A percentile compares a stretch with the other conserved stretches of the same genome.
Conservation (phyloP, 2,888 invertebrate genomes). For the Limnephilus auricula region DNA sequence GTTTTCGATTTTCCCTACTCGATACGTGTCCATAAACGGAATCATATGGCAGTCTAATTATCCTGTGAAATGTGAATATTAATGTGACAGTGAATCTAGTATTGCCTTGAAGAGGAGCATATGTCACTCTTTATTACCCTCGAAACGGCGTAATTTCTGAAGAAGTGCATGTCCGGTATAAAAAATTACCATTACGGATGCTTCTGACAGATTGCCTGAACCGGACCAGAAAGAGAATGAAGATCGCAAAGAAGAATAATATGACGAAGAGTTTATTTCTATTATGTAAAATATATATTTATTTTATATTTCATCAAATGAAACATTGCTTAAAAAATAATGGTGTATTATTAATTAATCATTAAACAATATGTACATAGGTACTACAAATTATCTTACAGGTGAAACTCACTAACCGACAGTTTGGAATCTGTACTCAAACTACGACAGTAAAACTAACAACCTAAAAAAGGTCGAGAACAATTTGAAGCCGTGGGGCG, state of each 20-base stretch:
- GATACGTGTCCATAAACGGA: no score
- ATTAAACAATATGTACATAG: not conserved
- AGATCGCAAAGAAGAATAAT: not conserved
- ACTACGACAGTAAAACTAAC: not conserved
- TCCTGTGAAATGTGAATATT: no score
- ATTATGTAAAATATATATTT: not conserved
- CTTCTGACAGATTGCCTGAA: not conserved
- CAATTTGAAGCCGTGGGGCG: no score
- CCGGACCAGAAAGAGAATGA: not conserved
- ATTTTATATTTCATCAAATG: not conserved
- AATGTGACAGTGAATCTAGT: no score
- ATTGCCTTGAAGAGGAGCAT: no score
- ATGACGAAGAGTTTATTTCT: not conserved
- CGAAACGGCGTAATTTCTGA: not conserved
- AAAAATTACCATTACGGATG: not conserved
- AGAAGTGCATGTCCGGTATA: not conserved
- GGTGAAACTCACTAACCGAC: conserved; percentile 6
- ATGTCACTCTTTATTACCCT: not conserved
- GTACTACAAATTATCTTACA: not conserved
- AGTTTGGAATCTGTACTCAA: not conserved
- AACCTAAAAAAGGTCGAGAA: no score
- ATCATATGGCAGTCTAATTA: no score
- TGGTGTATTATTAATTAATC: not conserved
- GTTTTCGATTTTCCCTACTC: no score
- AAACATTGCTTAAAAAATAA: not conserved